Evolutionary conservation across 2,888 invertebrate species (phyloP), one percentile per base, ranked within the genome.

Genomic region (Papilio protenor): DNA sequence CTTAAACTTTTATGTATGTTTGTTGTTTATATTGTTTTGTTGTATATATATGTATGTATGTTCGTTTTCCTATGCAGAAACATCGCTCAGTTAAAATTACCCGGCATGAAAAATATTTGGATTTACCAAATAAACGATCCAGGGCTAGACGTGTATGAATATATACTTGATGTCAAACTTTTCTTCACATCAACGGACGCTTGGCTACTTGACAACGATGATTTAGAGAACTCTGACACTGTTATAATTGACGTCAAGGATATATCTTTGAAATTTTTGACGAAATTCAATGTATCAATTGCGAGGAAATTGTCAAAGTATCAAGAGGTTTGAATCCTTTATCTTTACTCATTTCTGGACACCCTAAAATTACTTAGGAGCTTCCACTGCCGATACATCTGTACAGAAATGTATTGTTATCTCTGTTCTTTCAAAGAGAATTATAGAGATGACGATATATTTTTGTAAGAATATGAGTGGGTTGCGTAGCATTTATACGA

Each of bases 231-330:
- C 0, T 85, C 85, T 1, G 93, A 94, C 73, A 83, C 92, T 0
- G 89, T 88, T 0, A n/a, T 94, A 0, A 76, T 94, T 83, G 94
- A 94, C 79, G 90, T 88, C 0, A 93, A 92, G 77, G 94, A 94
- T 79, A 83, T 94, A 14, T 87, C 89, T 0, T 82, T 94, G 14
- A 94, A 90, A 83, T 91, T 93, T 64, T 73, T 91, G 79, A 95
- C 89, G 70, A 97, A 97, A 76, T 96, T 97, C 83, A 96, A 96
- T 85, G 85, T 96, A 27, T 96, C 96, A 0, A 84, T 96, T 77
- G 96, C 96, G 0, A 96, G 95, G 82, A 92, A 95, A 81, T 92
- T 97, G 59, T 89, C 95, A 5, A 95, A 96, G 82, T 96, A 96
- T 84, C 96, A 96, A 86, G 96, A 96, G 92, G 91, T 93, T 77